Evolutionary conservation across 2,797 vertebrate species (phyloP).

Genomic region (Tolypeutes matacus): DNA sequence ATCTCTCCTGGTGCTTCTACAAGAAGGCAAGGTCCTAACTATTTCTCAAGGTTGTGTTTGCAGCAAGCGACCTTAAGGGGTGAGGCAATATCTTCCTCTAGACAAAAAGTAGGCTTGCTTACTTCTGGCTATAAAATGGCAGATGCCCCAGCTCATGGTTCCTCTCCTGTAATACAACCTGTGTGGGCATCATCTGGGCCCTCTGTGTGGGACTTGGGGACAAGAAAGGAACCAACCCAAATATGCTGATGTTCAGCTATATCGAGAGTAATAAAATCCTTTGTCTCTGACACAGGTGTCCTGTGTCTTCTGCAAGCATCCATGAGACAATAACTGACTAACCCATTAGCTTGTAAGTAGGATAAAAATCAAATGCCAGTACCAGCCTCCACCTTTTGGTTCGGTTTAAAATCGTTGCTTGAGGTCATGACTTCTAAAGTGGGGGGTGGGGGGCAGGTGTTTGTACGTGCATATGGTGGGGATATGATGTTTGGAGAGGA

Average conservation of each 20-base stretch:
- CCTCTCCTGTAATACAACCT: background rate
- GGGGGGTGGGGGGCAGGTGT: background rate
- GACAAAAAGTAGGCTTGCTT: background rate
- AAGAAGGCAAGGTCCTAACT: background rate
- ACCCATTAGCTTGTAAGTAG: background rate
- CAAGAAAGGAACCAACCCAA: background rate
- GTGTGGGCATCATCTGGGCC: background rate
- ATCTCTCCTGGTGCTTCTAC: background rate
- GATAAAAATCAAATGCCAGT: constrained; percentile 21
- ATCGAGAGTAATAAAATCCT: background rate
- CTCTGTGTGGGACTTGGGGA: background rate
- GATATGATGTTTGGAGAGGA: background rate
- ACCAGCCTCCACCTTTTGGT: background rate
- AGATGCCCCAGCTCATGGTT: background rate
- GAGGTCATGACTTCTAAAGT: background rate
- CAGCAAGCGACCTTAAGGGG: background rate
- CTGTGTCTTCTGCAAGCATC: constrained; percentile 33
- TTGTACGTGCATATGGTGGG: background rate
- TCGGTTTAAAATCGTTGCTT: background rate
- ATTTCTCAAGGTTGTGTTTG: background rate
- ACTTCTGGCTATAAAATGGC: background rate
- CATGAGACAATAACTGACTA: background rate
- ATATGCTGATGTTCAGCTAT: background rate
- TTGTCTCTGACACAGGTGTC: constrained; percentile 39
- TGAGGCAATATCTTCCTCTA: background rate